phyloP scores from a whole-genome alignment of 2,888 invertebrate genomes.

The Macropis europaea region DNA sequence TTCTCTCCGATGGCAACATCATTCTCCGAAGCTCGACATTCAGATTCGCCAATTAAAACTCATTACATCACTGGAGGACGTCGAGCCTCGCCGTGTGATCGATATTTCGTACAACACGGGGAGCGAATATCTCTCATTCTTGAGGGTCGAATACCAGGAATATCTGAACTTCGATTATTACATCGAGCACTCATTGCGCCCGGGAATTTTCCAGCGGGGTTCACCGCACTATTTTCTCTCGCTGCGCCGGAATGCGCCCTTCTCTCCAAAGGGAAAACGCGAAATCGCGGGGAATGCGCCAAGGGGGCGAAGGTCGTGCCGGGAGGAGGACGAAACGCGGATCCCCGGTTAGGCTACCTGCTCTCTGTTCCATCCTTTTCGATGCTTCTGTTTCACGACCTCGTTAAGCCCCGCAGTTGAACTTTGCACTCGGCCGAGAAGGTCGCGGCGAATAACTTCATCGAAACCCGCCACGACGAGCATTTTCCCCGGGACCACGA shows the following conservation, averaged over 20 bases:
- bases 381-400: slow-evolving; percentile 43
- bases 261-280: slow-evolving; percentile 14
- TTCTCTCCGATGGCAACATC: no score
- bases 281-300: neutral
- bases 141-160: slow-evolving; percentile 30
- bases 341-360: slow-evolving; percentile 17
- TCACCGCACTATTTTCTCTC: slow-evolving; percentile 44
- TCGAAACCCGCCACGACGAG: slow-evolving; percentile 9
- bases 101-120: slow-evolving; percentile 27
- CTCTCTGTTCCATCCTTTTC: slow-evolving; percentile 17
- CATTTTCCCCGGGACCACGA: neutral
- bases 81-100: neutral
- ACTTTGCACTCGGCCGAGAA: slow-evolving; percentile 34
- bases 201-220: slow-evolving; percentile 46
- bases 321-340: neutral
- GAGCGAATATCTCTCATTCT: slow-evolving; percentile 28
- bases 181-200: slow-evolving; percentile 44
- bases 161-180: slow-evolving; percentile 55
- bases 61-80: neutral
- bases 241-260: slow-evolving; percentile 37
- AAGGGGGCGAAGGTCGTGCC: no score
- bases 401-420: slow-evolving; percentile 42
- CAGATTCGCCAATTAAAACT: slow-evolving; percentile 1
- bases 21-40: no score
- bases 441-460: slow-evolving; percentile 42